Evolutionary conservation across 2,797 vertebrate genomes (phyloP).

Genomic region (Hippocampus kuda): DNA sequence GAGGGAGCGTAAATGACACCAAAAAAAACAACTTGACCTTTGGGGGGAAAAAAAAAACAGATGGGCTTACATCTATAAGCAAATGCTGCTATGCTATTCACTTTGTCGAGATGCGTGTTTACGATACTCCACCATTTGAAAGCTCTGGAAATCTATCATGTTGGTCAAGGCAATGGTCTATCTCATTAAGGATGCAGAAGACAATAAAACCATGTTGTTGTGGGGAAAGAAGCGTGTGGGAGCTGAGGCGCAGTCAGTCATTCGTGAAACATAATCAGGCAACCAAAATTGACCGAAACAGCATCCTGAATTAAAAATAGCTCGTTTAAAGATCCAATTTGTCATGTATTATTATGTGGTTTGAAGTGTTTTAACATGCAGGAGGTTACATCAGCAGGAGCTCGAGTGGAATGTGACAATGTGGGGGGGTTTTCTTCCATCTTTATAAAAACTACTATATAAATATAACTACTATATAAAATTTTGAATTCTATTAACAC

Average conservation of each 20-base stretch:
- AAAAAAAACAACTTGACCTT: background rate
- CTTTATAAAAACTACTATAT: background rate
- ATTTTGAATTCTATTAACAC: background rate
- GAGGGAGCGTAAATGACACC: background rate
- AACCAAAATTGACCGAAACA: slow-evolving; percentile 1
- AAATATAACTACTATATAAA: too few relatives aligned
- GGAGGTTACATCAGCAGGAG: background rate
- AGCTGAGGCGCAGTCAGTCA: slow-evolving; percentile 7
- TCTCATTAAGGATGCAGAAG: slow-evolving; percentile 3
- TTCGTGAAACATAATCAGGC: slow-evolving; percentile 4
- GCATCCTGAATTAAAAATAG: background rate
- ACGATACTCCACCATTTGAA: background rate
- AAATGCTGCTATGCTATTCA: background rate
- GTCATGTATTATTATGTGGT: background rate
- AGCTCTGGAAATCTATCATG: background rate
- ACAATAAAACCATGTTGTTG: slow-evolving; percentile 3
- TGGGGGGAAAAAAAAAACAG: background rate
- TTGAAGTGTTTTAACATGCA: background rate
- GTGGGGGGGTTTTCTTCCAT: too few relatives aligned
- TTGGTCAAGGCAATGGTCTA: background rate
- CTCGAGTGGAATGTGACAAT: background rate
- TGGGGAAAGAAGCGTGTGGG: background rate
- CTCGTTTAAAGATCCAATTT: background rate
- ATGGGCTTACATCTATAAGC: background rate
- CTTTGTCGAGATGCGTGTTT: background rate